Evolutionary conservation across 2,797 vertebrate genomes (phyloP).

Genomic region (Zenarchopterus dispar): DNA sequence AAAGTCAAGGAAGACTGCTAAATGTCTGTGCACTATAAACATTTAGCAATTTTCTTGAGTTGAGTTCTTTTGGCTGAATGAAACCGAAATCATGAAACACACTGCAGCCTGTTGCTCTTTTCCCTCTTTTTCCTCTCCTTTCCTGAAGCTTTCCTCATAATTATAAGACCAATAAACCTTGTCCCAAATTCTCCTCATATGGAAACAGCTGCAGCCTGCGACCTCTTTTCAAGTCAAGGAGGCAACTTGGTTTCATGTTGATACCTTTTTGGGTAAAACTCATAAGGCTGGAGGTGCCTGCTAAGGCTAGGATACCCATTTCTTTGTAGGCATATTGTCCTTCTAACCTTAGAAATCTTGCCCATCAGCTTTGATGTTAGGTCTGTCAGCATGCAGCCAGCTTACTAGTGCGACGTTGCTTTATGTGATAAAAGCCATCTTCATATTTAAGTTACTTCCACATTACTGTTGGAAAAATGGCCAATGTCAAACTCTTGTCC

Average conservation of each 20-base stretch:
- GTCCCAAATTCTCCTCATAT: constrained; percentile 51
- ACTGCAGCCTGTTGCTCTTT: constrained; percentile 13
- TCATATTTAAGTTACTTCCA: background rate
- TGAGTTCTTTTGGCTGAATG: constrained; percentile 59
- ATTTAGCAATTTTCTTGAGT: constrained; percentile 58
- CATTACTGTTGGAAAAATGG: background rate
- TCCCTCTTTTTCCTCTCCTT: constrained; percentile 20
- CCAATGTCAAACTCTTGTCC: background rate
- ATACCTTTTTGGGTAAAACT: constrained; percentile 68
- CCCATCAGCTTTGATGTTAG: constrained; percentile 11
- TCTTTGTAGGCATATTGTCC: constrained; percentile 17
- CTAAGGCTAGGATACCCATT: constrained; percentile 19
- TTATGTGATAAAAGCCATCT: background rate
- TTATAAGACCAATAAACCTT: constrained; percentile 52
- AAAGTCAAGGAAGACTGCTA: constrained; percentile 47
- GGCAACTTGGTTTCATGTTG: constrained; percentile 16
- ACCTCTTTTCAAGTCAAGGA: constrained; percentile 46
- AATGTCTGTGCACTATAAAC: constrained; percentile 69
- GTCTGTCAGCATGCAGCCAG: constrained; percentile 2
- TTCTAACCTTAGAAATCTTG: constrained; percentile 7
- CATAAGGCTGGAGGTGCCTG: constrained; percentile 10
- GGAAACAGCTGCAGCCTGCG: constrained; percentile 58
- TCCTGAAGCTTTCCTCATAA: constrained; percentile 24
- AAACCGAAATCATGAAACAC: constrained; percentile 58
- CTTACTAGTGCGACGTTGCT: background rate